Base-by-base conservation (phyloP, 2,113 vertebrate genomes). In the Illadopsis cleaveri region DNA sequence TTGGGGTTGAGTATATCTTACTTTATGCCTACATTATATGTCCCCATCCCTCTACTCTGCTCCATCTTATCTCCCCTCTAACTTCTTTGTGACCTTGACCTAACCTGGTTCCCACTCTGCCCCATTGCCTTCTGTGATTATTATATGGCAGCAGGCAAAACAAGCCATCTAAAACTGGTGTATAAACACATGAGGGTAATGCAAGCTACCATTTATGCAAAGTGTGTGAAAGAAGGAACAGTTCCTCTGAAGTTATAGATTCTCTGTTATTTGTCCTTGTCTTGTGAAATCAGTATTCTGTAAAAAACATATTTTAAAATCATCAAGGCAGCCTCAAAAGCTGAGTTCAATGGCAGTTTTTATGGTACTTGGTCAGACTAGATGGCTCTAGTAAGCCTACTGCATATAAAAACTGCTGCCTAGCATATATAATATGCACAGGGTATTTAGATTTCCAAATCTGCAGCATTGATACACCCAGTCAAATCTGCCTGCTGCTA, bases 81-180 rank as follows among this genome's bases (percentile, higher is more conserved):
- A 57, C 15, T 80, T 68, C 62, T 64, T 47, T 90, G 48, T 33
- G 57, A 28, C 28, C 12, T 44, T 40, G 14, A 61, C 33, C 45
- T 61, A 35, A 31, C 30, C n/a, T 82, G 56, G 8, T 24, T 93
- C 12, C 38, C 53, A 42, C 64, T 83, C 51, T 65, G 38, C n/a
- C 61, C 58, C 16, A 3, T 1, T 42, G 42, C 13, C 31, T 53
- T 77, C 30, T 0, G 0, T 57, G 31, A 81, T 18, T 45, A 47
- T 37, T 4, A 2, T 15, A 18, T 0, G 6, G 31, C 40, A 90
- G 40, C 6, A 72, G 66, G 35, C 50, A 66, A 90, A 82, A 48
- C 47, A 82, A 71, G 12, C 15, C 22, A 64, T 23, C 35, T 82
- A 79, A 56, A 90, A 72, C 1, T 35, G 17, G 27, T 19, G 15